phyloP scores from a whole-genome alignment of 30 jellyfish, hydroid and myxozoan genomes.

The Aurelia sp. region DNA sequence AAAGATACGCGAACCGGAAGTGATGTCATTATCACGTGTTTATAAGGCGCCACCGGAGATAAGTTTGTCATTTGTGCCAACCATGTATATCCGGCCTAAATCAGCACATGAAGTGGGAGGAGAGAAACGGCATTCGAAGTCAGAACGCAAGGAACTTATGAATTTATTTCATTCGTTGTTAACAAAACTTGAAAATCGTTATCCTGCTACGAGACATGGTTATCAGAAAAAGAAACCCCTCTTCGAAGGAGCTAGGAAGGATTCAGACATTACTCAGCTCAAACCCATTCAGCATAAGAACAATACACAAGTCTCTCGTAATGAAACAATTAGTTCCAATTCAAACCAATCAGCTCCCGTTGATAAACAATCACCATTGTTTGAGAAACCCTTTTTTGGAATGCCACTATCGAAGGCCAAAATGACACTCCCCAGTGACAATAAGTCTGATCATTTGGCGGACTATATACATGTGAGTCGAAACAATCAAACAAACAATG shows the following conservation, averaged over 20 bases:
- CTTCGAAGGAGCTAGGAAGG: constrained; percentile 7
- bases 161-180: constrained; percentile 49
- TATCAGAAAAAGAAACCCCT: constrained; percentile 3
- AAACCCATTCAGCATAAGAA: not conserved
- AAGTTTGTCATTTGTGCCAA: constrained; percentile 55
- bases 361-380: constrained; percentile 20
- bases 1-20: constrained; percentile 69
- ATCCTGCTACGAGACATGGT: constrained; percentile 15
- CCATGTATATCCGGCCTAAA: constrained; percentile 44
- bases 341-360: not conserved
- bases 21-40: constrained; percentile 41
- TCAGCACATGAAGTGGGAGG: constrained; percentile 16
- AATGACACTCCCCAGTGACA: not conserved
- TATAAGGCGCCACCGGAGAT: constrained; percentile 63
- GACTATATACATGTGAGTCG: constrained; percentile 5
- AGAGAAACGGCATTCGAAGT: not conserved
- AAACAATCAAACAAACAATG: not conserved
- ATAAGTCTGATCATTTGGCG: not conserved
- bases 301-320: not conserved
- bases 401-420: constrained; percentile 7
- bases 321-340: not conserved
- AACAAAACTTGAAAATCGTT: constrained; percentile 2
- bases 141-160: constrained; percentile 10
- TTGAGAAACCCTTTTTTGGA: constrained; percentile 36
- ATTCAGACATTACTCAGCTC: not conserved